Evolutionary conservation across 2,888 invertebrate genomes (phyloP), one percentile per base, ranked within the genome.

Genomic region (Athetis lepigone): DNA sequence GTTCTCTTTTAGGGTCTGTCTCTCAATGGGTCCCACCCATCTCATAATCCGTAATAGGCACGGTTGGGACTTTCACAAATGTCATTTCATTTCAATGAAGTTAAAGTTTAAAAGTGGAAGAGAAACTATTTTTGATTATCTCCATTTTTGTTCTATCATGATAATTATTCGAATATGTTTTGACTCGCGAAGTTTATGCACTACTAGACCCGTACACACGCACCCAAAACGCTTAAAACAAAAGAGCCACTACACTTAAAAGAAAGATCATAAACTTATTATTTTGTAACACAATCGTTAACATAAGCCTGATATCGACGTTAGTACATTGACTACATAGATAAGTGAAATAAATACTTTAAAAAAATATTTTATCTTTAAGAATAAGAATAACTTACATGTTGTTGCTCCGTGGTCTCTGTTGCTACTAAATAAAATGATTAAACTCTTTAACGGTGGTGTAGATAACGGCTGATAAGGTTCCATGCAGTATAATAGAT

Each of bases 381-480:
- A 1, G 8, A 42, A 46, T 43, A 68, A 51, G 25, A 58, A 43
- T 21, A 27, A 72, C 72, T 72, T 70, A 72, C 72, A 72, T 72
- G 75, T 72, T 64, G 46, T 33, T 29, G 33, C 45, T 43, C 5
- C 46, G 63, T 63, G 51, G 2, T 40, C 70, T 27, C 46, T 29
- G 50, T 51, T 27, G 70, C 63, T 72, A 72, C 72, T 75, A 75
- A 74, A 63, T 47, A 51, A 62, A 70, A 63, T 68, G 54, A 70
- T 74, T 74, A 52, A 42, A 67, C 40, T 63, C 29, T 36, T 62
- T 37, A 45, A 50, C 42, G 57, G 11, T 37, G n/a, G 39, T 29
- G 45, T 45, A 67, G 79, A 79, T 79, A 79, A 75, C 60, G 6
- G 19, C 47, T 74, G 78, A 79, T 79, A 79, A 79, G 23, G 55